phyloP scores from a whole-genome alignment of 2,888 invertebrate species.

The Druceiella hillmani region DNA sequence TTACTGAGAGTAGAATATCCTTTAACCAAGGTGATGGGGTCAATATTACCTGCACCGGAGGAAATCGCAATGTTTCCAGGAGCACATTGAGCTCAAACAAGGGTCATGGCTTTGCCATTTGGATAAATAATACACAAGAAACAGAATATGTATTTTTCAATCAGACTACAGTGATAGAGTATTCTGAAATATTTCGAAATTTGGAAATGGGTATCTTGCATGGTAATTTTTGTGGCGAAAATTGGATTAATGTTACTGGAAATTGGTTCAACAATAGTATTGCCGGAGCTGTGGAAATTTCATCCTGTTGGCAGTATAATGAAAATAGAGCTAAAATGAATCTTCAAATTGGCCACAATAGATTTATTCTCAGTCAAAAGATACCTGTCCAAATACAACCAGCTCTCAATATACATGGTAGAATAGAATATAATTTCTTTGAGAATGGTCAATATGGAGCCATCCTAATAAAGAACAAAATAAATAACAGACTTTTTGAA shows the following conservation, averaged over 20 bases:
- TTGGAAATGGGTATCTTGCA: conserved; percentile 83
- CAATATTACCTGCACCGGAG: conserved; percentile 93
- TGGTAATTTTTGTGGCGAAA: conserved; percentile 86
- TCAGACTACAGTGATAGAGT: conserved; percentile 82
- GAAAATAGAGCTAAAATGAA: conserved; percentile 47
- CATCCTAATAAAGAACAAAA: conserved; percentile 75
- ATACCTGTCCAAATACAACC: conserved; percentile 76
- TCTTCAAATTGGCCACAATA: conserved; percentile 82
- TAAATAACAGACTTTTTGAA: conserved; percentile 58
- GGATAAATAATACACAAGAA: conserved; percentile 79
- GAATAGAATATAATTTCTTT: conserved; percentile 87
- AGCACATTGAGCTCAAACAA: conserved; percentile 81
- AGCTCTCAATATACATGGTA: conserved; percentile 70
- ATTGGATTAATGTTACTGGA: conserved; percentile 88
- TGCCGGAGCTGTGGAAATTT: conserved; percentile 73
- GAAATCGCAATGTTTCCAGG: conserved; percentile 85
- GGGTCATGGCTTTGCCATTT: conserved; percentile 84
- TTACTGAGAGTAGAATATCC: conserved; percentile 84
- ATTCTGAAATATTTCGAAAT: conserved; percentile 83
- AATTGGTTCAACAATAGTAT: conserved; percentile 78
- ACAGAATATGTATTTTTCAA: conserved; percentile 75
- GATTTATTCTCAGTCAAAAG: conserved; percentile 69
- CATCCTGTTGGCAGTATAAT: conserved; percentile 72
- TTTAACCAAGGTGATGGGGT: conserved; percentile 93
- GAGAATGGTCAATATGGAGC: conserved; percentile 76